phyloP scores from a whole-genome alignment of 2,797 vertebrate species.

The Eremophila alpestris region DNA sequence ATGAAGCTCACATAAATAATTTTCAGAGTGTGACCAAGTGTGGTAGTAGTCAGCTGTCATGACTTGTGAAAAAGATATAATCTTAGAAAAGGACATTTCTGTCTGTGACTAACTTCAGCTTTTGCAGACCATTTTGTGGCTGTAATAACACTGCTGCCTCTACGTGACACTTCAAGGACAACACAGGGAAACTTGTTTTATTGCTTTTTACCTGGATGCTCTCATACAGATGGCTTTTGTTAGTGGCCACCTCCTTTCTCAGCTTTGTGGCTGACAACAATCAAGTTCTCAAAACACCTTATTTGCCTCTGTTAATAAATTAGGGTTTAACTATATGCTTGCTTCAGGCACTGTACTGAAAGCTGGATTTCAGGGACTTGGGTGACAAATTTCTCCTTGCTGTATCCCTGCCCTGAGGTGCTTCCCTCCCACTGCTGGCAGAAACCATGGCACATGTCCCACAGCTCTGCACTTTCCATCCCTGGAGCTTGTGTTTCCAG shows the following conservation, averaged over 20 bases:
- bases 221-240: not conserved
- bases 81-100: not conserved
- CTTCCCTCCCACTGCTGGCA: not conserved
- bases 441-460: rapidly evolving
- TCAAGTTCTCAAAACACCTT: not conserved
- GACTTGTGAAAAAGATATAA: not conserved
- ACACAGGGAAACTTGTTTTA: not conserved
- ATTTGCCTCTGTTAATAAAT: constrained; percentile 60
- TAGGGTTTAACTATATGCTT: constrained; percentile 5
- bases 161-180: rapidly evolving
- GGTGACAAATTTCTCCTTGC: not conserved
- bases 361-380: not conserved
- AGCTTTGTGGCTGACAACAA: not conserved
- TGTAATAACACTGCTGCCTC: not conserved
- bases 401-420: not conserved
- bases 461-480: not conserved
- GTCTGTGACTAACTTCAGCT: not conserved
- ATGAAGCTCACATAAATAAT: constrained; percentile 14
- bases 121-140: not conserved
- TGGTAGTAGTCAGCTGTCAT: not conserved
- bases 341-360: not conserved
- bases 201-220: not conserved
- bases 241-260: not conserved
- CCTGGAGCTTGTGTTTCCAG: not conserved
- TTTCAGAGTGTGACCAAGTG: not conserved